A percentile compares a stretch with the other conserved stretches of the same genome.
Evolutionary conservation across 2,113 vertebrate genomes (phyloP).

Genomic region (Harpagus bidentatus): DNA sequence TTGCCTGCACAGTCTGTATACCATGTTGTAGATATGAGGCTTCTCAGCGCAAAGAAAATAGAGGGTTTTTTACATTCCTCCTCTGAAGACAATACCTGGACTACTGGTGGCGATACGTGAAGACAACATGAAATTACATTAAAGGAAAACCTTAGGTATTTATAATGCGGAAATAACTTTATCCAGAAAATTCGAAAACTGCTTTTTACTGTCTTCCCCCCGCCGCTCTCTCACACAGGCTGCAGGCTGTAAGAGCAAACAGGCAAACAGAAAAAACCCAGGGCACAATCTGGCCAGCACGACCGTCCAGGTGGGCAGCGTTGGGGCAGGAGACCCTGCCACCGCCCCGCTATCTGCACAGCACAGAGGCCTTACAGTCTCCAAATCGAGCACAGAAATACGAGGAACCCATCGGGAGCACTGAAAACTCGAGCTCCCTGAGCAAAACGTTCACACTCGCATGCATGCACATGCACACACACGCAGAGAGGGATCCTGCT

Average conservation of each 20-base stretch:
- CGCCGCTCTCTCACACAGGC: background rate
- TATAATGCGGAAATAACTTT: background rate
- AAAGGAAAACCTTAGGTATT: background rate
- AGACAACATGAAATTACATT: background rate
- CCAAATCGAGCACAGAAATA: background rate
- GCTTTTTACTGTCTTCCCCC: background rate
- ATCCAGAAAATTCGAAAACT: background rate
- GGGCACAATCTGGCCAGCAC: background rate
- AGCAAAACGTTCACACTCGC: background rate
- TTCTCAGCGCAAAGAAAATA: background rate
- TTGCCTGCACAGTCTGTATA: background rate
- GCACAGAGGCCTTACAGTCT: background rate
- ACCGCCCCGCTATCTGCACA: accelerated
- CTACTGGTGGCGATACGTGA: background rate
- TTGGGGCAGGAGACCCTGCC: accelerated
- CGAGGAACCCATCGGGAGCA: background rate
- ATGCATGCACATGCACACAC: background rate
- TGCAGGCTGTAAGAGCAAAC: background rate
- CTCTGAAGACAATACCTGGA: background rate
- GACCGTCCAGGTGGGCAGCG: accelerated
- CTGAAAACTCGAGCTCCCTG: background rate
- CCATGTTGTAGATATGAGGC: background rate
- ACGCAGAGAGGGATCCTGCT: background rate
- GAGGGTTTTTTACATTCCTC: background rate
- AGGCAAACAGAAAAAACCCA: background rate